Evolutionary conservation across 2,888 invertebrate species (phyloP).

Genomic region (Crepidodera aurea): DNA sequence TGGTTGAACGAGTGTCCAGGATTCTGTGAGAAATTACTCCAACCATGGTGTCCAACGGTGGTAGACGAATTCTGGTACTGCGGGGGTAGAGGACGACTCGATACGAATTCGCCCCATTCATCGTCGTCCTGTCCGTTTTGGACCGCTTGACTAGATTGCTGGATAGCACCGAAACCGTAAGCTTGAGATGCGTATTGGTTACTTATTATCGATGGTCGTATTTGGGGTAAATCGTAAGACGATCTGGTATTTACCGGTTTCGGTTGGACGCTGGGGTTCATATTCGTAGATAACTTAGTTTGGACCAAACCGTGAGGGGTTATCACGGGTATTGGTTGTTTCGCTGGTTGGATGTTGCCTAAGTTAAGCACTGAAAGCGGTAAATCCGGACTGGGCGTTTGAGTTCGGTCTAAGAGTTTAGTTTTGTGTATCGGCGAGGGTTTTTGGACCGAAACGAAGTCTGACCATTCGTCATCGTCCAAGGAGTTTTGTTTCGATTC

Average conservation of each 20-base stretch:
- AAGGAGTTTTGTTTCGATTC: slow-evolving; percentile 15
- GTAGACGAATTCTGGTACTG: slow-evolving; percentile 28
- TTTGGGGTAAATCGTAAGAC: slow-evolving; percentile 23
- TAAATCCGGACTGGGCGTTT: slow-evolving; percentile 55
- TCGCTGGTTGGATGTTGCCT: slow-evolving; percentile 54
- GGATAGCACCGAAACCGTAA: slow-evolving; percentile 28
- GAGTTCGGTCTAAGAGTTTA: slow-evolving; percentile 40
- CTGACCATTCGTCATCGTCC: slow-evolving; percentile 70
- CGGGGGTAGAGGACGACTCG: slow-evolving; percentile 59
- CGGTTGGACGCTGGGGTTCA: slow-evolving; percentile 25
- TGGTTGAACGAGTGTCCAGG: slow-evolving; percentile 9
- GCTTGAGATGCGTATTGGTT: slow-evolving; percentile 51
- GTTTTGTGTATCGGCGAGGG: slow-evolving; percentile 46
- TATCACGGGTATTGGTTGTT: slow-evolving; percentile 57
- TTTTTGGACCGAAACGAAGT: slow-evolving; percentile 63
- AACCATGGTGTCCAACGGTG: slow-evolving; percentile 19
- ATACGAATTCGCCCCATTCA: slow-evolving; percentile 68
- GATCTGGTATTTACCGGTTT: slow-evolving; percentile 32
- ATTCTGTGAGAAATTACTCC: slow-evolving; percentile 50
- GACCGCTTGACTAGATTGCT: slow-evolving; percentile 5
- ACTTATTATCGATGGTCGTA: slow-evolving; percentile 54
- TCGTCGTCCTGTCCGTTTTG: slow-evolving; percentile 57
- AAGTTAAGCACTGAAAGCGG: slow-evolving; percentile 58
- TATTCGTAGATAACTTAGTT: slow-evolving; percentile 53
- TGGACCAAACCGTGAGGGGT: slow-evolving; percentile 57